Evolutionary conservation across 1,140 invertebrate species (phyloP).

Genomic region (Hormaphis cornu): DNA sequence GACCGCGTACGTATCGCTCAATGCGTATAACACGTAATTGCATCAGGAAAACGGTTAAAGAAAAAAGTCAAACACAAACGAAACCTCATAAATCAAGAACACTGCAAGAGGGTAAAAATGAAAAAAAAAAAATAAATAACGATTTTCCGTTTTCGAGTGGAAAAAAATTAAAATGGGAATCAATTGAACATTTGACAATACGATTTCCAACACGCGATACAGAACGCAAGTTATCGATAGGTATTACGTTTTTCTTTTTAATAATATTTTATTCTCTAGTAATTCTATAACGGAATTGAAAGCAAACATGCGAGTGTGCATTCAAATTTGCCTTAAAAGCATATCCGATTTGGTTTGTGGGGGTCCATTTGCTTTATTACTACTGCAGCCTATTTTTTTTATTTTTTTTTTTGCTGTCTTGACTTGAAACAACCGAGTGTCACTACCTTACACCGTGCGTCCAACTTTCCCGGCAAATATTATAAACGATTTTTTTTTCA

Average conservation of each 20-base stretch:
- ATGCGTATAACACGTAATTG: no score
- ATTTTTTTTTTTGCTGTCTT: no score
- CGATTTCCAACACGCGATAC: slow-evolving; percentile 14
- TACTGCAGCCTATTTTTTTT: neutral
- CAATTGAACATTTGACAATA: slow-evolving; percentile 28
- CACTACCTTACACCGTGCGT: neutral
- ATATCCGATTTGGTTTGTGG: neutral
- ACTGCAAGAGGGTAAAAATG: slow-evolving; percentile 10
- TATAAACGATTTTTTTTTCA: neutral
- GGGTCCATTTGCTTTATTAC: neutral
- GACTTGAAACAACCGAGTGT: neutral
- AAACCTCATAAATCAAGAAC: slow-evolving; percentile 14
- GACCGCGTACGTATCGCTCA: neutral
- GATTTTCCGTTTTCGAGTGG: slow-evolving; percentile 1
- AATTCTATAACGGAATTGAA: slow-evolving; percentile 6
- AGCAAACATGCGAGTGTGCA: neutral
- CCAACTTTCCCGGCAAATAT: neutral
- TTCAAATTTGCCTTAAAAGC: neutral
- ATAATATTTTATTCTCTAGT: slow-evolving; percentile 8
- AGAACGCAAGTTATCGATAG: slow-evolving; percentile 13
- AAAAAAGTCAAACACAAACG: slow-evolving; percentile 13
- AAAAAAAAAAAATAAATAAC: slow-evolving; percentile 6
- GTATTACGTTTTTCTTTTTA: neutral
- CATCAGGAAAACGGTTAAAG: slow-evolving; percentile 17
- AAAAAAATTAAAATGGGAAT: slow-evolving; percentile 14